Base-by-base conservation (phyloP, 2,888 invertebrate genomes). In the Polymixis lichenea region DNA sequence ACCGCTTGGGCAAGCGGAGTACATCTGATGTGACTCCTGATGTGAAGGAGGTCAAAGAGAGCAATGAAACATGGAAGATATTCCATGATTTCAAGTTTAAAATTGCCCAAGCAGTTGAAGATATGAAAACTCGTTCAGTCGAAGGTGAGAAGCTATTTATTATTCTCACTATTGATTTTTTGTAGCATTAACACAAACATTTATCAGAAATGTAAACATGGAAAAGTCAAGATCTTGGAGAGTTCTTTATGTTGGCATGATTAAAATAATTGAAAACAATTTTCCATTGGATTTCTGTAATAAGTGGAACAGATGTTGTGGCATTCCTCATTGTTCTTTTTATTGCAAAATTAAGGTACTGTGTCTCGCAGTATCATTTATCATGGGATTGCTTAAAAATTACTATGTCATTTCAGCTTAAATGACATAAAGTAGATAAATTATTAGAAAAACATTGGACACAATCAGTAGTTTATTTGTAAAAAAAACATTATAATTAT, bases 31-130 rank as follows among this genome's bases (percentile, higher is more conserved):
- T 97, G 3, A 87, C 91, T 53, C 90, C 93, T 61, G 96, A 96
- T 65, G 90, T 91, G 1, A 96, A 95, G 79, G 96, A 96, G 82
- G 89, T 90, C 17, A 67, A 67, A n/a, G 67, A 67, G 32, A 88
- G 85, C 49, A 97, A 97, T 81, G 98, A 98, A 93, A 97, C 97
- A 11, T 98, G 98, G 98, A 97, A 97, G 89, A 97, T 98, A 90
- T 97, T 98, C 83, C 97, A 97, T 81, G 98, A 98, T 85, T 97
- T 98, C 75, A 98, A 97, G 92, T 98, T 97, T 68, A 98, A 98
- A 94, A 97, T 98, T 81, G 97, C 98, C 58, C 98, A 98, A 91
- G 98, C 98, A 56, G 98, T 98, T 67, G 98, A 98, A 91, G 98
- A 98, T 80, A 98, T 98, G 94, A 96, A 98, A 76, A 97, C 97